These are phyloP conservation scores for Batillaria attramentaria DNA, from an alignment of 1,140 invertebrate species.

Conservation along the genomic window DNA sequence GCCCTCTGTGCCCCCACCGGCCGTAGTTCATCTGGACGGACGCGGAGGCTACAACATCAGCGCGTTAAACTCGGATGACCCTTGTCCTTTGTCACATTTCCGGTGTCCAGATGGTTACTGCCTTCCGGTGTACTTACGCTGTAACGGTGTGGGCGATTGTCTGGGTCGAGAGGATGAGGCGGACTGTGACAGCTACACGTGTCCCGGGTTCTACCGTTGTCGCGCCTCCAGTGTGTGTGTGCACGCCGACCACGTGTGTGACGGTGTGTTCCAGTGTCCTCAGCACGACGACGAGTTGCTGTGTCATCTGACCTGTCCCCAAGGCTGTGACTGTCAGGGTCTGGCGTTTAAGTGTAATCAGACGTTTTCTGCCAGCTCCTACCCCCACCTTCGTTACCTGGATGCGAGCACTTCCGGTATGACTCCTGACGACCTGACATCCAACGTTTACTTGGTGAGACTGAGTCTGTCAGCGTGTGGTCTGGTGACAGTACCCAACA, in stretches of 20 bases:
- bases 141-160: constrained; percentile 7
- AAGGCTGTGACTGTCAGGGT: constrained; percentile 33
- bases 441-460: not conserved
- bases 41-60: not conserved
- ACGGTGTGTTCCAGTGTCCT: constrained; percentile 20
- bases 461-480: not conserved
- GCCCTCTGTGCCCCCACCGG: not conserved
- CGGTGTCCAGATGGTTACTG: constrained; percentile 6
- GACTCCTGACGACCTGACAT: not conserved
- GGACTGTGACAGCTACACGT: constrained; percentile 19
- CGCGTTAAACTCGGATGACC: no score
- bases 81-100: constrained; percentile 15
- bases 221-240: constrained; percentile 8
- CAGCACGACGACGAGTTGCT: constrained; percentile 31
- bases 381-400: not conserved
- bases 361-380: not conserved
- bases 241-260: constrained; percentile 5
- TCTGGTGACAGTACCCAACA: not conserved
- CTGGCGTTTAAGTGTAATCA: not conserved
- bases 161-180: constrained; percentile 13
- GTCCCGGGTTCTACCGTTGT: constrained; percentile 9
- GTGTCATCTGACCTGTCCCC: constrained; percentile 65
- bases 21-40: not conserved
- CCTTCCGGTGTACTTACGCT: constrained; percentile 9
- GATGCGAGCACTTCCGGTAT: not conserved